A percentile compares a stretch with the other conserved stretches of the same genome.
Conservation (phyloP, 2,113 vertebrate species). For the Cyanoramphus novaezelandiae region DNA sequence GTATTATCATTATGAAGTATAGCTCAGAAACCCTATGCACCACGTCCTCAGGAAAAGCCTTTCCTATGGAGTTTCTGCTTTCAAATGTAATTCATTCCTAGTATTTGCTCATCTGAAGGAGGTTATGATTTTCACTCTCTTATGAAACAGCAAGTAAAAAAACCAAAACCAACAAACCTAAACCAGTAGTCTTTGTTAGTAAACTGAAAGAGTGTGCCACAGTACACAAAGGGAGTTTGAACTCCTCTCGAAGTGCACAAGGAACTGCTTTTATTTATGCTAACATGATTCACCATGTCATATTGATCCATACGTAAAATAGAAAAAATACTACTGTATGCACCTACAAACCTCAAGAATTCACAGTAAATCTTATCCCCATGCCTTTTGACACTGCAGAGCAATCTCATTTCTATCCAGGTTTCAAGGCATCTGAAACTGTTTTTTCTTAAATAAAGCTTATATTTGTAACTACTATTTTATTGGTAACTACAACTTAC, state of each 20-base stretch:
- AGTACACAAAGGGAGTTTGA: neutral
- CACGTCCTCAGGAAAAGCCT: neutral
- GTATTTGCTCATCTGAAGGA: neutral
- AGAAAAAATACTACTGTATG: neutral
- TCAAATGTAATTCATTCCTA: neutral
- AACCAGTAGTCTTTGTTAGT: neutral
- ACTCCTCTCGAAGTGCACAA: neutral
- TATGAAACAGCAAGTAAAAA: neutral
- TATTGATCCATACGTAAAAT: neutral
- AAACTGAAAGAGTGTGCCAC: neutral
- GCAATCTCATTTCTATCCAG: neutral
- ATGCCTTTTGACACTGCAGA: neutral
- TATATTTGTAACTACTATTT: neutral
- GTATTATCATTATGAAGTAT: neutral
- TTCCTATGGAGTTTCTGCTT: neutral
- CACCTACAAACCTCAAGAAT: neutral
- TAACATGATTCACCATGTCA: neutral
- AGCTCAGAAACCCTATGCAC: neutral
- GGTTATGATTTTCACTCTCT: neutral
- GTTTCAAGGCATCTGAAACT: neutral
- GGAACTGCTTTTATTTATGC: neutral
- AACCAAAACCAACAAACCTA: accelerated
- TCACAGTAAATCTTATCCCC: neutral
- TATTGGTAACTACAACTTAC: neutral
- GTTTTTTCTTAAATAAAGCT: neutral